A percentile compares a stretch with the other conserved stretches of the same genome.
Evolutionary conservation across 2,888 invertebrate species (phyloP).

Genomic region (Lasioglossum zephyrum): DNA sequence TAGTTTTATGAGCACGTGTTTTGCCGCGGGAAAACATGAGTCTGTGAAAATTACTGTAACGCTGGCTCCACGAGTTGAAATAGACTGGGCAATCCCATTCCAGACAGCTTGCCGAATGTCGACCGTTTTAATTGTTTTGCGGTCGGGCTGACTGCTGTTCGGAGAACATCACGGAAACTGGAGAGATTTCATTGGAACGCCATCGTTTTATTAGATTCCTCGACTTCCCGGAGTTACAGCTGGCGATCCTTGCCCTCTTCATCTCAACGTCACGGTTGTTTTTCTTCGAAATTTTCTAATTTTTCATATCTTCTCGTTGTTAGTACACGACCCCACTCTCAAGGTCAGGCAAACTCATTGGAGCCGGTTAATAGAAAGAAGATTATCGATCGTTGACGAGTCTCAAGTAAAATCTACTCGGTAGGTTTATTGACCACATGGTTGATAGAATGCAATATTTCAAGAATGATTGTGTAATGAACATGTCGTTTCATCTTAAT

Average conservation of each 20-base stretch:
- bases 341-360: background rate
- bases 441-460: background rate
- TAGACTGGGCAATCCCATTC: background rate
- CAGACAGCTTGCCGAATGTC: background rate
- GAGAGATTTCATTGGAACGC: background rate
- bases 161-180: background rate
- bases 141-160: background rate
- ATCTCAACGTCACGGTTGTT: background rate
- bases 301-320: background rate
- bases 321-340: background rate
- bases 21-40: background rate
- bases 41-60: background rate
- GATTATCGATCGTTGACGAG: background rate
- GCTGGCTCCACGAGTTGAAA: background rate
- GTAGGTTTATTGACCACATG: background rate
- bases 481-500: too few species aligned
- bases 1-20: conserved; percentile 3
- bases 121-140: background rate
- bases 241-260: background rate
- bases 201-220: background rate
- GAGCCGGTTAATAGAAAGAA: background rate
- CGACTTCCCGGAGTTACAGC: background rate
- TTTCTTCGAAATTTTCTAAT: background rate
- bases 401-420: background rate
- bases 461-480: too few species aligned